phyloP scores from a whole-genome alignment of 2,888 invertebrate genomes.

The Cremastobaeus sp. region DNA sequence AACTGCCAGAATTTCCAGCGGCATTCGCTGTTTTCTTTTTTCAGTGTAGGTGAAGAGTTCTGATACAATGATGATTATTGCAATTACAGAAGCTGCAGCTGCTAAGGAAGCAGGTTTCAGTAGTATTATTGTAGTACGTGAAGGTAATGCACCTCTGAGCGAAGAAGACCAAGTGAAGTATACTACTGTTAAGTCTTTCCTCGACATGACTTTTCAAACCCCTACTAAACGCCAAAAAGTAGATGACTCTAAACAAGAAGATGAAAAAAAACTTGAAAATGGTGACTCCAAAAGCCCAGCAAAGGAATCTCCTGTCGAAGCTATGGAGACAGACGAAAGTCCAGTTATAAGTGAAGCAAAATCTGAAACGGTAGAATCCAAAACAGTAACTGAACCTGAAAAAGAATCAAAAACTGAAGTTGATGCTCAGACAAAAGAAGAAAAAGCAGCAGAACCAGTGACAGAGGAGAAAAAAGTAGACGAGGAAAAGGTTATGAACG shows the following conservation, averaged over 20 bases:
- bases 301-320: conserved; percentile 60
- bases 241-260: conserved; percentile 62
- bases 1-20: no score
- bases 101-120: conserved; percentile 87
- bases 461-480: background rate
- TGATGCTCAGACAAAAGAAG: conserved; percentile 31
- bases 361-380: conserved; percentile 19
- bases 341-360: conserved; percentile 15
- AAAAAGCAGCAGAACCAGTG: conserved; percentile 39
- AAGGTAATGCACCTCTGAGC: conserved; percentile 86
- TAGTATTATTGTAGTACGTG: conserved; percentile 85
- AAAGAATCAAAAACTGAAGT: conserved; percentile 50
- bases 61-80: background rate
- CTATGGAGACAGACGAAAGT: conserved; percentile 73
- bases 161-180: conserved; percentile 81
- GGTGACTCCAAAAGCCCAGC: conserved; percentile 22
- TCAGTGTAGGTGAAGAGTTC: no score
- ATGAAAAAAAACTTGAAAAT: conserved; percentile 46
- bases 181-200: conserved; percentile 82
- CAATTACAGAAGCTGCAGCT: conserved; percentile 88
- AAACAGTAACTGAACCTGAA: conserved; percentile 29
- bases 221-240: conserved; percentile 74
- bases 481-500: no score
- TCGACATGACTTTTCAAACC: conserved; percentile 79
- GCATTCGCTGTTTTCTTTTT: no score